Percentiles rank a stretch among this genome's conserved stretches.
Conservation (phyloP, 2,113 vertebrate genomes). For the Corythornis madagascariensis region DNA sequence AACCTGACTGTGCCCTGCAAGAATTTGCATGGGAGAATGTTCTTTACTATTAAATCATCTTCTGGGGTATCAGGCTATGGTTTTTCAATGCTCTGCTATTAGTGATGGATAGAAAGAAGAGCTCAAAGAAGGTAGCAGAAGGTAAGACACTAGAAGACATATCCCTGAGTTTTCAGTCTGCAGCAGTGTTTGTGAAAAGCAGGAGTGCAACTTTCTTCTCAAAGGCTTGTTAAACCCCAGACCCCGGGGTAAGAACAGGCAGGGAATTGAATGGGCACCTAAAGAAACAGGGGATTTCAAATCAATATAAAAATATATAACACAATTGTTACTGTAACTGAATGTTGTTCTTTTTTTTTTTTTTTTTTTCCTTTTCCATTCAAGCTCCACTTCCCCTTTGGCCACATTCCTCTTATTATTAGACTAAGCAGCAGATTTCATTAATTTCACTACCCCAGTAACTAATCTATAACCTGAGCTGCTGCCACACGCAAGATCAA, state of each 20-base stretch:
- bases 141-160: neutral
- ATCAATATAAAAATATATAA: slow-evolving; percentile 38
- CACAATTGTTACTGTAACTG: neutral
- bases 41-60: neutral
- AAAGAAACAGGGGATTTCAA: slow-evolving; percentile 23
- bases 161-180: neutral
- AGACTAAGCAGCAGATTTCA: slow-evolving; percentile 19
- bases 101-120: neutral
- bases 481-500: neutral
- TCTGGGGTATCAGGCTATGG: neutral
- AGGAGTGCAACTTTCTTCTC: neutral
- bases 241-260: neutral
- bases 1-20: neutral
- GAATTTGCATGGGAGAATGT: neutral
- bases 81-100: neutral
- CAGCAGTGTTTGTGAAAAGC: neutral
- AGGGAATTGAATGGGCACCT: neutral
- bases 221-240: neutral
- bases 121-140: neutral
- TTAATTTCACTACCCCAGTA: neutral
- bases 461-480: slow-evolving; percentile 4
- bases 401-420: neutral
- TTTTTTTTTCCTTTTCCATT: neutral
- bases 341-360: neutral
- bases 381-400: neutral